Conservation (phyloP, 2,797 vertebrate species). For the Parauchenoglanis ngamensis region DNA sequence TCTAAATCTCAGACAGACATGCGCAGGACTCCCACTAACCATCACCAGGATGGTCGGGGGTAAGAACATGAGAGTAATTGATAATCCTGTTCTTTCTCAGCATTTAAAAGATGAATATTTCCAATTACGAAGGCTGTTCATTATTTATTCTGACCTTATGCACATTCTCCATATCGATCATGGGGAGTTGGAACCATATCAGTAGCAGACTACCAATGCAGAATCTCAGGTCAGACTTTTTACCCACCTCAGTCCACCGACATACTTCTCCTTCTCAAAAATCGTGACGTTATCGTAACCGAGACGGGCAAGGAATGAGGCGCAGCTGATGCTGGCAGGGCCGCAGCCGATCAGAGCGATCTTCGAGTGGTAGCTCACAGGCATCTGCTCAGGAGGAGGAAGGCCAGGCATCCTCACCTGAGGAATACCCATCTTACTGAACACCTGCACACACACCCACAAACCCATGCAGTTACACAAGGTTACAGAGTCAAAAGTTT, state of each 20-base stretch:
- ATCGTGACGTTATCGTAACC: constrained; percentile 89
- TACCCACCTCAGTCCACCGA: constrained; percentile 89
- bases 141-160: constrained; percentile 77
- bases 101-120: constrained; percentile 77
- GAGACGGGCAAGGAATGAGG: constrained; percentile 89
- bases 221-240: constrained; percentile 28
- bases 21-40: constrained; percentile 21
- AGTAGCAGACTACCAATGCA: constrained; percentile 34
- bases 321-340: constrained; percentile 90
- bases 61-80: constrained; percentile 57
- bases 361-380: constrained; percentile 79
- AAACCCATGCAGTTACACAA: background rate
- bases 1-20: constrained; percentile 38
- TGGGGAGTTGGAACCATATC: constrained; percentile 41
- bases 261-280: constrained; percentile 88
- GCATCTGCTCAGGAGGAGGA: constrained; percentile 79
- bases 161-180: constrained; percentile 69
- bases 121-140: constrained; percentile 71
- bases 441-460: constrained; percentile 74
- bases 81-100: constrained; percentile 65
- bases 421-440: constrained; percentile 90
- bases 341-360: constrained; percentile 92
- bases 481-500: background rate
- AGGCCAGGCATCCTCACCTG: constrained; percentile 85
- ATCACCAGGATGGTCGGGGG: constrained; percentile 32